phyloP scores from a whole-genome alignment of 2,113 vertebrate species.

The Formicarius rufipectus region DNA sequence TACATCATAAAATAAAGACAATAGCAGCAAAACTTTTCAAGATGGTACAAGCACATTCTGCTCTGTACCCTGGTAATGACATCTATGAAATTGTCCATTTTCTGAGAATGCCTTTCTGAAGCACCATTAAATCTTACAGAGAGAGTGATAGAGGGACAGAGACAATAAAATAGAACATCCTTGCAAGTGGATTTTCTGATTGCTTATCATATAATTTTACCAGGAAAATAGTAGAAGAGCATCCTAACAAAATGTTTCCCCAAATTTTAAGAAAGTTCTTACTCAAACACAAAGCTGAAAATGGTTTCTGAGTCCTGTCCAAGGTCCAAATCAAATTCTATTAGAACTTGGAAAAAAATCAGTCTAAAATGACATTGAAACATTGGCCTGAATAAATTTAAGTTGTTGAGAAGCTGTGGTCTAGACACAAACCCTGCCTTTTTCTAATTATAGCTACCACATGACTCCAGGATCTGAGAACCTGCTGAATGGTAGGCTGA shows the following conservation, averaged over 20 bases:
- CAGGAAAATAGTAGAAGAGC: not conserved
- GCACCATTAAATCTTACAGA: conserved; percentile 73
- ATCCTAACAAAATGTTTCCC: not conserved
- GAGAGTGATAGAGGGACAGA: not conserved
- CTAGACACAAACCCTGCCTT: not conserved
- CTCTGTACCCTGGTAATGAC: conserved; percentile 61
- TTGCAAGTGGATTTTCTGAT: conserved; percentile 4
- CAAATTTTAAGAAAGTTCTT: not conserved
- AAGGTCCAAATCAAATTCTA: not conserved
- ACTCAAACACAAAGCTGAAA: not conserved
- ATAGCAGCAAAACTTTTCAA: conserved; percentile 75
- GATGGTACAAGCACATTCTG: conserved; percentile 68
- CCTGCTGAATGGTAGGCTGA: not conserved
- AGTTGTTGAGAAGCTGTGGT: not conserved
- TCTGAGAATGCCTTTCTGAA: conserved; percentile 69
- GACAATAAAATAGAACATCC: conserved; percentile 23
- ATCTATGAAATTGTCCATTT: conserved; percentile 57
- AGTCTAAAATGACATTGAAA: not conserved
- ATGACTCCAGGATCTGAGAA: not conserved
- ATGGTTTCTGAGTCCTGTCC: not conserved
- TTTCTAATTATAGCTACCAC: not conserved
- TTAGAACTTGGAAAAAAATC: not conserved
- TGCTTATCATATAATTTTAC: not conserved
- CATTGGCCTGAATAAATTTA: not conserved
- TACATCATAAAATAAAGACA: conserved; percentile 72